Evolutionary conservation across 2,113 vertebrate species (phyloP).

Genomic region (Zeus faber): DNA sequence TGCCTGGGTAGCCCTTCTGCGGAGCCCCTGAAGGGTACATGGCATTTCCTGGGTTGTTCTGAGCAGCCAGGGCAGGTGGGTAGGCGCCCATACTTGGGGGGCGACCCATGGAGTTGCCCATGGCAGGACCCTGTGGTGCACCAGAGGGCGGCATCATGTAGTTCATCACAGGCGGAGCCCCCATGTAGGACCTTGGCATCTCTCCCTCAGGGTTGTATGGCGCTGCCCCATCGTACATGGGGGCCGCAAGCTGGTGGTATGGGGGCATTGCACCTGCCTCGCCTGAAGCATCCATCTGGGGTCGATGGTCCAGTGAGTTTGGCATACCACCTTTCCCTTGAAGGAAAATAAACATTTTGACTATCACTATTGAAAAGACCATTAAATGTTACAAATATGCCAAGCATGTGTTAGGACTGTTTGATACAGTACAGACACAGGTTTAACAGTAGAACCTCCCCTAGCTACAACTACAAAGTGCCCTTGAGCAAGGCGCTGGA

Average conservation of each 20-base stretch:
- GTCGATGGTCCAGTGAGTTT: slow-evolving; percentile 81
- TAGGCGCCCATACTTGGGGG: slow-evolving; percentile 78
- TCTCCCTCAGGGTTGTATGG: slow-evolving; percentile 84
- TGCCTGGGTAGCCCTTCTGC: slow-evolving; percentile 82
- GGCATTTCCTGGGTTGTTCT: slow-evolving; percentile 59
- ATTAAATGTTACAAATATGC: not conserved
- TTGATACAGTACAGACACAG: no score
- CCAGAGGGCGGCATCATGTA: slow-evolving; percentile 84
- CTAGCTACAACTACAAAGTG: no score
- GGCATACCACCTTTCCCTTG: slow-evolving; percentile 86
- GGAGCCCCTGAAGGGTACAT: slow-evolving; percentile 74
- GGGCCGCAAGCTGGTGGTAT: slow-evolving; percentile 83
- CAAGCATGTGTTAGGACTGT: not conserved
- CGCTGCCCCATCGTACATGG: slow-evolving; percentile 80
- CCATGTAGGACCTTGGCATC: slow-evolving; percentile 82
- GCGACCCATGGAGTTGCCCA: slow-evolving; percentile 81
- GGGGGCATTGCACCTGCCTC: slow-evolving; percentile 79
- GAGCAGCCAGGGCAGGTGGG: slow-evolving; percentile 66
- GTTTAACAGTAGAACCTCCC: no score
- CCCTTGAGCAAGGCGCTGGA: no score
- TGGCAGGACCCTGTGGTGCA: slow-evolving; percentile 74
- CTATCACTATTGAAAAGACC: not conserved
- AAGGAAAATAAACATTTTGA: slow-evolving; percentile 21
- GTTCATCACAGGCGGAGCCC: slow-evolving; percentile 76
- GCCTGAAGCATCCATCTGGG: slow-evolving; percentile 80